Evolutionary conservation across 2,888 invertebrate species (phyloP), one percentile per base, ranked within the genome.

Genomic region (Drosophila flavopinicola): DNA sequence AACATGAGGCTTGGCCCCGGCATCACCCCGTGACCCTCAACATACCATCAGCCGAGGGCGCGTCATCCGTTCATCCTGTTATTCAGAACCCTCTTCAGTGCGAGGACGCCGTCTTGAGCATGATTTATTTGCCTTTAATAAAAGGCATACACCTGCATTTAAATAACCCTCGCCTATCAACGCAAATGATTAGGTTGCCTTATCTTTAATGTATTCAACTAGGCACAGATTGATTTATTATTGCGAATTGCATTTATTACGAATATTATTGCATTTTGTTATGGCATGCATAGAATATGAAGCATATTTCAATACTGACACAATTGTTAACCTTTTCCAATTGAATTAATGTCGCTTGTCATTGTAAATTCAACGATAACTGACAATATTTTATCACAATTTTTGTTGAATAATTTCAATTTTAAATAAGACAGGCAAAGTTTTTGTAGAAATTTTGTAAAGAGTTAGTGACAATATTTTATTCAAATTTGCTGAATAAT

Each of bases 81-180:
- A 48, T 23, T 37, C 32, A 42, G 48, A 38, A 66, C 65, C 83
- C 76, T 78, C 83, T 78, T 78, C 78, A 68, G 56, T 56, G 71
- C 75, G 53, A 29, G 60, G 78, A 63, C 66, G 76, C 54, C 71
- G 64, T 64, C 71, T 66, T 51, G 58, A 74, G 68, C 71, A 78
- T 87, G 80, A 82, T 82, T 85, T 82, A 80, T 86, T 67, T 75
- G 49, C 48, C 48, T 63, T 67, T 76, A 64, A 77, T 60, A 72
- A 67, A 73, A 33, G 42, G 32, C 47, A 35, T n/a, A n/a, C 77
- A 64, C 67, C 67, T 72, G 57, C 39, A 54, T 47, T 70, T 48
- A 41, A 66, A 64, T 58, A 44, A 48, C 32, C 49, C 23, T 41
- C 6, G 33, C n/a, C n/a, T n/a, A n/a, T n/a, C n/a, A n/a, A n/a